Base-by-base conservation (phyloP, 2,113 vertebrate genomes). In the Fukomys damarensis region DNA sequence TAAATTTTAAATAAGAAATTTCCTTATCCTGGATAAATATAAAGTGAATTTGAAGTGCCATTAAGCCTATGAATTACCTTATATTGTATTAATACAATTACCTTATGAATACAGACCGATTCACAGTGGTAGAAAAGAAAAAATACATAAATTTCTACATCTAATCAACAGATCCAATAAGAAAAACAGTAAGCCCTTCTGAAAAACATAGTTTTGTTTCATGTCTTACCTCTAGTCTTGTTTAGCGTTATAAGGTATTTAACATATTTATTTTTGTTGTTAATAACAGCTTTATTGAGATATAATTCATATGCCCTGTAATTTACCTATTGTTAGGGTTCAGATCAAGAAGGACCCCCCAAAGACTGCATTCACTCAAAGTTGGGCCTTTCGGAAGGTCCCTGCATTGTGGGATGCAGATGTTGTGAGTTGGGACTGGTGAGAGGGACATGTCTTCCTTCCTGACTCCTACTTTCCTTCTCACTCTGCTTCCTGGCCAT, bases 21-120 rank as follows among this genome's bases (percentile, higher is more conserved):
- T 86, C 56, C n/a, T 93, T 74, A 80, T 3, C 43, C n/a, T 84
- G 16, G 28, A 83, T 92, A 93, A 90, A 93, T 92, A 46, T 65
- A 94, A 85, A 81, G 35, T 93, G 70, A 58, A 82, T 56, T 43
- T 74, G 24, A 95, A 89, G 92, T 66, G 10, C 17, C 59, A 72
- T 46, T 70, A 82, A 86, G 19, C 72, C 72, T 24, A 11, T 58
- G 11, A 88, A 32, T 94, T 86, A 84, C 82, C 83, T 59, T 85
- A 91, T 52, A 79, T 35, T 28, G 59, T 35, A 30, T 82, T 76
- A 86, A 63, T 56, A 65, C 12, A 43, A 14, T 63, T 92, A 84
- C 54, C 35, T 63, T 83, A 56, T 49, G 74, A 85, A 86, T n/a
- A 95, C 58, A 87, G 30, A 80, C 30, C 66, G 32, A 63, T 12